Evolutionary conservation across 2,888 invertebrate genomes (phyloP).

Genomic region (Tinea semifulvella): DNA sequence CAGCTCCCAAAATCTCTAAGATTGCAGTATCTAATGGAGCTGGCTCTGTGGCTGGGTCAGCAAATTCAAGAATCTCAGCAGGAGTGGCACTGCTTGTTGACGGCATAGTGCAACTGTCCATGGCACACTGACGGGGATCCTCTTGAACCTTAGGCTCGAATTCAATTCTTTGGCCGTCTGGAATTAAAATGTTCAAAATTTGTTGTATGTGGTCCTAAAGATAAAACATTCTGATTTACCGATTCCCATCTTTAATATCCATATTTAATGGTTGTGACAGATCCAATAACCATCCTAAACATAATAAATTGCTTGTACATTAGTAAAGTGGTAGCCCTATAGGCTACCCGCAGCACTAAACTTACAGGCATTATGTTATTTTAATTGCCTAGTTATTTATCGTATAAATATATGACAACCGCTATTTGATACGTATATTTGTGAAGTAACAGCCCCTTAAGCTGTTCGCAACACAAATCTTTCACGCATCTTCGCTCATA

Average conservation of each 20-base stretch:
- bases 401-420: neutral
- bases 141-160: neutral
- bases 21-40: slow-evolving; percentile 12
- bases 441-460: neutral
- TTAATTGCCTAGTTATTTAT: neutral
- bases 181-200: neutral
- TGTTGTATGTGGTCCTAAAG: neutral
- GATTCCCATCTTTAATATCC: neutral
- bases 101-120: neutral
- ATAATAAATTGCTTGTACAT: neutral
- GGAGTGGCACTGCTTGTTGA: neutral
- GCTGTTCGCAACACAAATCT: neutral
- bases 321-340: neutral
- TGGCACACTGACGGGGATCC: neutral
- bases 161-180: neutral
- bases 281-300: neutral
- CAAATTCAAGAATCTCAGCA: neutral
- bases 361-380: neutral
- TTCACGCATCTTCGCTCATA: neutral
- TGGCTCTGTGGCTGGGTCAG: neutral
- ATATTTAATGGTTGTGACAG: neutral
- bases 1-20: slow-evolving; percentile 18
- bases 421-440: neutral
- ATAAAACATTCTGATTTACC: neutral
- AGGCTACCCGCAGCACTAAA: neutral